Evolutionary conservation across 2,113 vertebrate species (phyloP).

Genomic region (Campylorhamphus procurvoides): DNA sequence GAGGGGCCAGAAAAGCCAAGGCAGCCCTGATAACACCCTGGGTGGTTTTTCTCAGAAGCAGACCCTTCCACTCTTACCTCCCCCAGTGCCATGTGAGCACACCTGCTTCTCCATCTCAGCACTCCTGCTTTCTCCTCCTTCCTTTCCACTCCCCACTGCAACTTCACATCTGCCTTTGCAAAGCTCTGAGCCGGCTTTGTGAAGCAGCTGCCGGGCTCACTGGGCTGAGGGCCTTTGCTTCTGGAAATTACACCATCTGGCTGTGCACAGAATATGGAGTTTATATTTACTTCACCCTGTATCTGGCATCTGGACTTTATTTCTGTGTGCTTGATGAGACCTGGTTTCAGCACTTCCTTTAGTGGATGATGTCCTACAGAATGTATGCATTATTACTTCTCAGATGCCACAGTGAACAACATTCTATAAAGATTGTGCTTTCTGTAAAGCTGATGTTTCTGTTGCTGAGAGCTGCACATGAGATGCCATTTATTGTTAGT

Average conservation of each 20-base stretch:
- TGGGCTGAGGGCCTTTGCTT: background rate
- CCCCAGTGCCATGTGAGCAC: accelerated
- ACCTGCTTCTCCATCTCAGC: background rate
- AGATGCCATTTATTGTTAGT: background rate
- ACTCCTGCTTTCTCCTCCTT: background rate
- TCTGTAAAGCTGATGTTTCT: background rate
- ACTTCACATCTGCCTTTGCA: background rate
- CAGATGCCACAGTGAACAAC: background rate
- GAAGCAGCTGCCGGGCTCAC: background rate
- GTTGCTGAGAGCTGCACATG: background rate
- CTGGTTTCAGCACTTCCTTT: background rate
- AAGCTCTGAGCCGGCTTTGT: background rate
- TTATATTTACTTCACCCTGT: constrained; percentile 48
- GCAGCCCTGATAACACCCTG: accelerated
- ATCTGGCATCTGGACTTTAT: constrained; percentile 15
- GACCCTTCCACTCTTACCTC: background rate
- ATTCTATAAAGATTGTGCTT: background rate
- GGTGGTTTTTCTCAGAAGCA: background rate
- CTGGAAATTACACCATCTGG: constrained; percentile 45
- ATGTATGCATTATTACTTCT: background rate
- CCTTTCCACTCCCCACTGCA: background rate
- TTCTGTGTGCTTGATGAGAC: background rate
- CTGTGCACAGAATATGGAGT: background rate
- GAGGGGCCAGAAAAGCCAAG: background rate
- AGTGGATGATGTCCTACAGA: background rate